phyloP scores from a whole-genome alignment of 2,797 vertebrate species.

The Dallia pectoralis region DNA sequence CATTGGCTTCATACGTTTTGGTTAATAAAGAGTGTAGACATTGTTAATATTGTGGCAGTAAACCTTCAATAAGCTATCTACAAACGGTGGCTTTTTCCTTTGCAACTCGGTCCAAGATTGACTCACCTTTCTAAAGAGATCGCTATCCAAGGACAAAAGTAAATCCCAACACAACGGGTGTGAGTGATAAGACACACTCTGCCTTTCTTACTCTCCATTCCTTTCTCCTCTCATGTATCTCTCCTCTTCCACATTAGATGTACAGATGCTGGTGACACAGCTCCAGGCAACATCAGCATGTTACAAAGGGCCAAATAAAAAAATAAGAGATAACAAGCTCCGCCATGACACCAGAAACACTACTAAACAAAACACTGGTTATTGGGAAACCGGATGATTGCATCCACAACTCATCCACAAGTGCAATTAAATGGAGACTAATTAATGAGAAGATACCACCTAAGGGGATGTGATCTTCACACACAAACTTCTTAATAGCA shows the following conservation, averaged over 20 bases:
- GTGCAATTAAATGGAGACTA: slow-evolving; percentile 54
- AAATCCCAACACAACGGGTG: not conserved
- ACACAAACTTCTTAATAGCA: slow-evolving; percentile 34
- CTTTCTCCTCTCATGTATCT: slow-evolving; percentile 42
- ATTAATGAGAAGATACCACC: slow-evolving; percentile 54
- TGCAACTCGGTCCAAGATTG: not conserved
- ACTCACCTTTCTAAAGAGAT: slow-evolving; percentile 47
- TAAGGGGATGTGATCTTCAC: slow-evolving; percentile 29
- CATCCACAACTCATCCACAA: slow-evolving; percentile 25
- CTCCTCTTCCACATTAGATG: not conserved
- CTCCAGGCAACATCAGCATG: slow-evolving; percentile 45
- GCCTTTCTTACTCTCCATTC: slow-evolving; percentile 13
- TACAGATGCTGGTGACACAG: slow-evolving; percentile 8
- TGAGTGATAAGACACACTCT: not conserved
- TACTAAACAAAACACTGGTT: slow-evolving; percentile 34
- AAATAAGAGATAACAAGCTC: slow-evolving; percentile 23
- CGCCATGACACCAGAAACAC: slow-evolving; percentile 7
- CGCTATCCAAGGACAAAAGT: slow-evolving; percentile 56
- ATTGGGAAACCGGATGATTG: slow-evolving; percentile 50
- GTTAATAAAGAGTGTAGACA: no score
- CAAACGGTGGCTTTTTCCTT: no score
- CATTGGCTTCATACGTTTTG: no score
- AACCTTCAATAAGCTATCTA: no score
- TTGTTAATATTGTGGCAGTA: no score
- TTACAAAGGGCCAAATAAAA: slow-evolving; percentile 52